These are phyloP conservation scores for Hypercompe scribonia DNA, from an alignment of 2,888 invertebrate species.

Conservation along the genomic window DNA sequence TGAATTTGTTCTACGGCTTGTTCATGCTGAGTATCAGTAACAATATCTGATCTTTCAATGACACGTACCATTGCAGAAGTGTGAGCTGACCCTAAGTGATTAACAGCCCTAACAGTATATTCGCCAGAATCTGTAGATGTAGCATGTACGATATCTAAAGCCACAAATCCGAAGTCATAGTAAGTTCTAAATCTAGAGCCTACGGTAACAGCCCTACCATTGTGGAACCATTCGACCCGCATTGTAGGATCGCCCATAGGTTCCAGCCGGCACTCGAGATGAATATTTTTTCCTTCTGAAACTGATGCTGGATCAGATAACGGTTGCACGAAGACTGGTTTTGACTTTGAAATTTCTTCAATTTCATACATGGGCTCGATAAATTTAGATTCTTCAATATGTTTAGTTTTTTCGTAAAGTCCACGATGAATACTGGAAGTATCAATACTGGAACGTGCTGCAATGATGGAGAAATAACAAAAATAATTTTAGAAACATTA, in stretches of 20 bases:
- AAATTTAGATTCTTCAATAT: conserved; percentile 94
- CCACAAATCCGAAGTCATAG: conserved; percentile 99
- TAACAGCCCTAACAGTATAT: conserved; percentile 97
- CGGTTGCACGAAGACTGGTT: conserved; percentile 97
- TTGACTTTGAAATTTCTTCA: conserved; percentile 96
- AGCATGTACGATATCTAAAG: conserved; percentile 97
- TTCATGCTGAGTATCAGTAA: conserved; percentile 96
- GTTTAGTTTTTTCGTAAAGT: conserved; percentile 94
- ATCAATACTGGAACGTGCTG: conserved; percentile 95
- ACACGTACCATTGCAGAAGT: conserved; percentile 96
- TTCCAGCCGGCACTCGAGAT: conserved; percentile 96
- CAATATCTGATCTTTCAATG: conserved; percentile 92
- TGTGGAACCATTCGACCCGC: conserved; percentile 98
- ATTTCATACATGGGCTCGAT: conserved; percentile 95
- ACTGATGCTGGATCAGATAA: conserved; percentile 94
- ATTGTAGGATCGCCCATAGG: conserved; percentile 98
- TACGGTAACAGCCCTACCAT: conserved; percentile 95
- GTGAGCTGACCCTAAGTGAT: conserved; percentile 96
- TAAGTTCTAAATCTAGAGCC: conserved; percentile 97
- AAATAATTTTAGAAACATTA: background rate
- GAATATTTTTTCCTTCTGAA: conserved; percentile 95
- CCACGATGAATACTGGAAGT: conserved; percentile 96
- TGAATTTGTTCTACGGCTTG: conserved; percentile 97
- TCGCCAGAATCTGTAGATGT: conserved; percentile 98
- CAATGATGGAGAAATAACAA: conserved; percentile 50